phyloP scores from a whole-genome alignment of 1,140 invertebrate genomes.

The Metaphire vulgaris region DNA sequence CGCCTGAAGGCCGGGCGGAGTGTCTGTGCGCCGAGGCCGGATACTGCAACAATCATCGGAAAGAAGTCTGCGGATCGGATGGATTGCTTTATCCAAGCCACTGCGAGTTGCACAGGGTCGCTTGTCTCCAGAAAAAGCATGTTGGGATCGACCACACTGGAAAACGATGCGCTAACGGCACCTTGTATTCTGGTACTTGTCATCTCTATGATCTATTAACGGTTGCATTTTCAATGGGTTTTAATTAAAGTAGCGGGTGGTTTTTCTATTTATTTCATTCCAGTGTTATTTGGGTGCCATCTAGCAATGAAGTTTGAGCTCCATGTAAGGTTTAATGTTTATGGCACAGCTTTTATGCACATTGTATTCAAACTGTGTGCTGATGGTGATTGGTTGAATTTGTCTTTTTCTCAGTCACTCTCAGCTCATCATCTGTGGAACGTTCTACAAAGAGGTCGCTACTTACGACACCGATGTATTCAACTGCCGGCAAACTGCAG shows the following conservation, averaged over 20 bases:
- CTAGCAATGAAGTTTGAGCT: too few species aligned
- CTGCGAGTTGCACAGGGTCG: constrained; percentile 66
- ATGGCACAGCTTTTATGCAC: too few species aligned
- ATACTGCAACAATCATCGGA: constrained; percentile 54
- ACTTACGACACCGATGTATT: background rate
- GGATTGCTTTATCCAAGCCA: constrained; percentile 67
- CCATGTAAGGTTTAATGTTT: too few species aligned
- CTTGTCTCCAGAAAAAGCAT: constrained; percentile 59
- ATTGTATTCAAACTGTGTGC: too few species aligned
- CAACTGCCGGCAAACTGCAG: background rate
- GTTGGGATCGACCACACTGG: constrained; percentile 56
- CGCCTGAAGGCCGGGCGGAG: constrained; percentile 53
- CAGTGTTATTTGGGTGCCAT: too few species aligned
- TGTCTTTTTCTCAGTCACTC: too few species aligned
- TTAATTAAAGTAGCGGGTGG: too few species aligned
- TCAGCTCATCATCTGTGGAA: background rate
- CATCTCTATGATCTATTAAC: background rate
- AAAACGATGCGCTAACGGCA: constrained; percentile 6
- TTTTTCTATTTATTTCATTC: too few species aligned
- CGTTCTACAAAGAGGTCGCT: background rate
- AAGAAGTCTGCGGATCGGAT: constrained; percentile 67
- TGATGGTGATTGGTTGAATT: too few species aligned
- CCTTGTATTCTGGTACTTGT: background rate
- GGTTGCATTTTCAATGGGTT: too few species aligned
- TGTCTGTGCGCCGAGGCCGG: constrained; percentile 63